Percentiles rank a stretch among this genome's conserved stretches.
Evolutionary conservation across 2,888 invertebrate species (phyloP).

Genomic region (Xestia rhomboidea): DNA sequence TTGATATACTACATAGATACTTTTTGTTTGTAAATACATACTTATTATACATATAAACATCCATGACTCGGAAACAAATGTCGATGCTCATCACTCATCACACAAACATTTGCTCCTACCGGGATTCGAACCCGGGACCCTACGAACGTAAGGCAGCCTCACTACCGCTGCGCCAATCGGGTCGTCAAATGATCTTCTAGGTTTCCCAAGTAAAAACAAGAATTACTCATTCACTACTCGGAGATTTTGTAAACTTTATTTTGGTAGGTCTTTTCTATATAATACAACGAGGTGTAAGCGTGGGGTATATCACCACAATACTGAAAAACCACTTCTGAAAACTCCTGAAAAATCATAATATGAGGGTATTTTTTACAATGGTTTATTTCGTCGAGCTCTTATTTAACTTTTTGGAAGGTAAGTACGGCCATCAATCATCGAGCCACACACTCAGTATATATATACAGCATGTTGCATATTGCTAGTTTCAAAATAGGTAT

Average conservation of each 20-base stretch:
- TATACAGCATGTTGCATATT: background rate
- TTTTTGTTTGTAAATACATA: no score
- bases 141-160: no score
- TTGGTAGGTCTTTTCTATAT: background rate
- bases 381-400: background rate
- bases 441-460: background rate
- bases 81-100: no score
- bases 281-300: background rate
- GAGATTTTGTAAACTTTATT: background rate
- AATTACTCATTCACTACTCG: background rate
- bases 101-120: no score
- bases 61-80: no score
- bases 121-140: no score
- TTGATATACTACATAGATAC: no score
- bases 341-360: background rate
- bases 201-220: background rate
- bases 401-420: background rate
- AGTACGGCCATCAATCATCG: background rate
- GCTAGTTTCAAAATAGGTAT: background rate
- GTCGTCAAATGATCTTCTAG: background rate
- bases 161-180: no score
- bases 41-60: no score
- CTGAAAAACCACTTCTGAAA: background rate
- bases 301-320: background rate
- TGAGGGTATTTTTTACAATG: fast-evolving